Evolutionary conservation across 2,888 invertebrate species (phyloP).

Genomic region (Octonoba sinensis): DNA sequence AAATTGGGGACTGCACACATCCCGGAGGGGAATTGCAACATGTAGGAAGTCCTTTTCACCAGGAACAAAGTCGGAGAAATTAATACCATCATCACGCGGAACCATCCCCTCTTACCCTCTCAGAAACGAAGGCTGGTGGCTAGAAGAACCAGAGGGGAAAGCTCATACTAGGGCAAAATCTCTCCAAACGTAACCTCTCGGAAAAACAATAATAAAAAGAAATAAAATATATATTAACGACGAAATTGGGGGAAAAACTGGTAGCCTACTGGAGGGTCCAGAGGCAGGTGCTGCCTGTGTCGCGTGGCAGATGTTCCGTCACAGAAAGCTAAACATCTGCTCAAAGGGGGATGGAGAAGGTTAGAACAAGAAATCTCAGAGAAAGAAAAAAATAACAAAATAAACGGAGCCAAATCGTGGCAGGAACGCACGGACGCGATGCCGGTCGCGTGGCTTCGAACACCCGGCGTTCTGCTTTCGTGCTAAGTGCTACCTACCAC

Average conservation of each 20-base stretch:
- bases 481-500: too few species aligned
- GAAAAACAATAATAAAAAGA: too few species aligned
- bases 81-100: conserved; percentile 4
- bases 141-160: too few species aligned
- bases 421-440: background rate
- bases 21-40: too few species aligned
- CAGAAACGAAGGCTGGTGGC: too few species aligned
- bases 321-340: conserved; percentile 5
- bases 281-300: conserved; percentile 3
- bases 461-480: background rate
- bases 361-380: background rate
- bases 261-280: background rate
- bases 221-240: background rate
- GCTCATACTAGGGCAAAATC: too few species aligned
- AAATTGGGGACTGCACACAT: too few species aligned
- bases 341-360: background rate
- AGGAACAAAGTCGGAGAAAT: background rate
- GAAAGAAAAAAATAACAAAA: background rate
- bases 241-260: background rate
- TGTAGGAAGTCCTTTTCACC: too few species aligned
- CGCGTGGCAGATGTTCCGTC: conserved; percentile 9
- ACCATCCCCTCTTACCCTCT: too few species aligned
- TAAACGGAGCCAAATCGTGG: background rate
- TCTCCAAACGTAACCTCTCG: too few species aligned
- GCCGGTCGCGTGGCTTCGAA: conserved; percentile 3